Conservation (phyloP, 2,113 vertebrate species). For the Pampusana beccarii region DNA sequence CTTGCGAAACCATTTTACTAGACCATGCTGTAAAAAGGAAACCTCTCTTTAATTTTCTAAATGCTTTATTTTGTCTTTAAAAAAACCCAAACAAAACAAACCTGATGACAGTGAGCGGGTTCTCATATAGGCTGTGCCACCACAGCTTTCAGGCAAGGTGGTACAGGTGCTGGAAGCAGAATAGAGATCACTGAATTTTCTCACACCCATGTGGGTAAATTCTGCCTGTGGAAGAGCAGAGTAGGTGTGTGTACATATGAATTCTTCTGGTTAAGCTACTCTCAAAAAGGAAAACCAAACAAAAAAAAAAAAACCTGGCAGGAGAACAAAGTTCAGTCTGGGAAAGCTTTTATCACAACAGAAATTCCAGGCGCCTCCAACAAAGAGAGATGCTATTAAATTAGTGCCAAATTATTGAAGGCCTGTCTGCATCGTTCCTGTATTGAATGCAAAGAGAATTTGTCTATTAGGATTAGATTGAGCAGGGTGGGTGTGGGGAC, state of each 20-base stretch:
- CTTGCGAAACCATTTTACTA: background rate
- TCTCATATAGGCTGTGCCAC: background rate
- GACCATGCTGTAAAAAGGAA: background rate
- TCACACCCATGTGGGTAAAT: background rate
- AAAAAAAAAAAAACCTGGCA: slow-evolving; percentile 54
- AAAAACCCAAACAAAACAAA: no score
- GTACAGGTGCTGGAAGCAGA: background rate
- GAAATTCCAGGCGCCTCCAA: background rate
- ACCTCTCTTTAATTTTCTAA: background rate
- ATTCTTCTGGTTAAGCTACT: background rate
- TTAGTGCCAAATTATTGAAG: background rate
- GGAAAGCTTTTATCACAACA: slow-evolving; percentile 9
- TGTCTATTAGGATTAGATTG: background rate
- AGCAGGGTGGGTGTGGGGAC: background rate
- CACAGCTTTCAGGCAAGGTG: background rate
- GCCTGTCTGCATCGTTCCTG: background rate
- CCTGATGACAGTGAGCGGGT: background rate
- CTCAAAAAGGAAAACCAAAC: slow-evolving; percentile 28
- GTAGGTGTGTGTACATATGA: background rate
- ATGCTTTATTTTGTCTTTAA: background rate
- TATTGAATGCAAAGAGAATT: background rate
- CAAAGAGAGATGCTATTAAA: background rate
- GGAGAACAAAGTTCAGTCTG: background rate
- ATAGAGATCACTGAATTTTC: background rate
- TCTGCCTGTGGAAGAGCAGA: background rate